These are phyloP conservation scores for Harpagifer antarcticus DNA, from an alignment of 2,797 vertebrate species.

Conservation along the genomic window DNA sequence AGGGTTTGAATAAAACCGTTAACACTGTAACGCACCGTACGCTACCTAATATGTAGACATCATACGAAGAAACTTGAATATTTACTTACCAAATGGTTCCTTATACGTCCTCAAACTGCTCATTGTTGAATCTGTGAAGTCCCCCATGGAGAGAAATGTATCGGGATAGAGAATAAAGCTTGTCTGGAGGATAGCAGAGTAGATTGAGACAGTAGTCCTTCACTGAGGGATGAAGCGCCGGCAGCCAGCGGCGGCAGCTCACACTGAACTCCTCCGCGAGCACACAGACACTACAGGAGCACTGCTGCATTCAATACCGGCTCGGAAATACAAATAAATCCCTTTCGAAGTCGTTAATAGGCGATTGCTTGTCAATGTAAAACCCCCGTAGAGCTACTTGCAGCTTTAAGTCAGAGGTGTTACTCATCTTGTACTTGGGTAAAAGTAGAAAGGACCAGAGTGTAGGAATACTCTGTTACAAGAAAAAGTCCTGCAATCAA, in stretches of 20 bases:
- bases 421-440: no score
- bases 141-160: not conserved
- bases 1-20: not conserved
- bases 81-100: constrained; percentile 81
- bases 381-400: not conserved
- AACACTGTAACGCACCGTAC: not conserved
- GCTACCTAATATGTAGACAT: no score
- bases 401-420: not conserved
- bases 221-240: not conserved
- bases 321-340: not conserved
- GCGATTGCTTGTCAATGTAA: not conserved
- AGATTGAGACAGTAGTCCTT: not conserved
- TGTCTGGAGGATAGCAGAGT: not conserved
- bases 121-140: constrained; percentile 63
- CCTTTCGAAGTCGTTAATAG: not conserved
- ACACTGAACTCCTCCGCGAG: not conserved
- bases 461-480: no score
- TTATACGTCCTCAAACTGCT: constrained; percentile 74
- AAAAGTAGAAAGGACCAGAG: no score
- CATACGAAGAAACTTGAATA: not conserved
- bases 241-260: constrained; percentile 43
- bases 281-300: not conserved
- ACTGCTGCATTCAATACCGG: constrained; percentile 40
- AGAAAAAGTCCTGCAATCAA: no score
- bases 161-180: not conserved